Evolutionary conservation across 2,113 vertebrate genomes (phyloP).

Genomic region (Dicrurus megarhynchus): DNA sequence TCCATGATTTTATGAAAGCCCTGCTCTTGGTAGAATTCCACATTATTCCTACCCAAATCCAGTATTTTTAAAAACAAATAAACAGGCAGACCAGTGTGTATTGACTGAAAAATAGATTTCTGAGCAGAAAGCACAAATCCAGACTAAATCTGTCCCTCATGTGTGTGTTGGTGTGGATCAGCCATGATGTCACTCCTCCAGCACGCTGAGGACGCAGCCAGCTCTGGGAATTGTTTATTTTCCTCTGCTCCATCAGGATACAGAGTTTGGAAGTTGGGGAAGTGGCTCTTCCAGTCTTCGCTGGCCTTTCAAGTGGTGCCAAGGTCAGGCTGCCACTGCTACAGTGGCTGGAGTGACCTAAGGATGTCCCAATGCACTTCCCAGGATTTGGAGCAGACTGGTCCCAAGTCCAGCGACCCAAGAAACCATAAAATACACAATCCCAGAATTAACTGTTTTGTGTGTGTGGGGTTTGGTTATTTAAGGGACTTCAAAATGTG

Average conservation of each 20-base stretch:
- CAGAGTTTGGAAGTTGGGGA: neutral
- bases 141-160: neutral
- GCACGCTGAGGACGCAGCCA: neutral
- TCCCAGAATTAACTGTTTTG: neutral
- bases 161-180: neutral
- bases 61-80: neutral
- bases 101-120: neutral
- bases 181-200: neutral
- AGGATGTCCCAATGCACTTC: neutral
- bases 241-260: neutral
- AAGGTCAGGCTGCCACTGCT: neutral
- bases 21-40: neutral
- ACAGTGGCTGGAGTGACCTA: neutral
- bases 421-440: neutral
- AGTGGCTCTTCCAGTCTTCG: neutral
- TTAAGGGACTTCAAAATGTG: neutral
- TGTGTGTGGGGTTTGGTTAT: neutral
- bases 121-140: neutral
- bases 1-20: neutral
- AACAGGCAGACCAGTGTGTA: neutral
- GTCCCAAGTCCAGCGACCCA: neutral
- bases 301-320: neutral
- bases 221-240: neutral
- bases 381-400: neutral
- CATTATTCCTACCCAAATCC: neutral